phyloP scores from a whole-genome alignment of 2,797 vertebrate genomes.

The Ctenochaetus hawaiiensis region DNA sequence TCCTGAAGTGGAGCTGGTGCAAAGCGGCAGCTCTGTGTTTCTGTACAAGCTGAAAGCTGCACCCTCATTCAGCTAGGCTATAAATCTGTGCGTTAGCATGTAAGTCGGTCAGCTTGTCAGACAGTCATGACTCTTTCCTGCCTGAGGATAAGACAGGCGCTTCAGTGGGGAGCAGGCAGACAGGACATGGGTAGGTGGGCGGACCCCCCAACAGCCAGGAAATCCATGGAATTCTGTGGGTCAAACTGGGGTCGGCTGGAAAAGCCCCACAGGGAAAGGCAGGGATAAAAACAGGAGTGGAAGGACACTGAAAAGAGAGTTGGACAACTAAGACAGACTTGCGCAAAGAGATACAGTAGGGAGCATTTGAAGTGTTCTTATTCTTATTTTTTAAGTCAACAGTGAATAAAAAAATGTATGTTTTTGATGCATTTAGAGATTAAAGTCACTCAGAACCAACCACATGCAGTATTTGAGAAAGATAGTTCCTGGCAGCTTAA shows the following conservation, averaged over 20 bases:
- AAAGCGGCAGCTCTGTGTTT: slow-evolving; percentile 44
- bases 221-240: slow-evolving; percentile 75
- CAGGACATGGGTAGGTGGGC: too few relatives aligned
- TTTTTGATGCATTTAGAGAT: slow-evolving; percentile 14
- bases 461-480: slow-evolving; percentile 8
- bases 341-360: neutral
- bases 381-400: slow-evolving; percentile 4
- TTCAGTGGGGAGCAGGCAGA: slow-evolving; percentile 23
- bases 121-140: slow-evolving; percentile 54
- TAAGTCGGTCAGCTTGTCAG: slow-evolving; percentile 64
- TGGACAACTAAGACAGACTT: slow-evolving; percentile 12
- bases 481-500: slow-evolving; percentile 8
- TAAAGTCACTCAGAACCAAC: slow-evolving; percentile 2
- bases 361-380: neutral
- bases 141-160: slow-evolving; percentile 47
- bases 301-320: slow-evolving; percentile 22
- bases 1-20: slow-evolving; percentile 32
- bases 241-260: slow-evolving; percentile 65
- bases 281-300: slow-evolving; percentile 50
- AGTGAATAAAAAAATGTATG: neutral
- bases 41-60: slow-evolving; percentile 43
- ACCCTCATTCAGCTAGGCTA: slow-evolving; percentile 47
- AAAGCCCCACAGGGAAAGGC: slow-evolving; percentile 60
- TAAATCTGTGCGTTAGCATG: slow-evolving; percentile 67
- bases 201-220: slow-evolving; percentile 70